Evolutionary conservation across 2,113 vertebrate species (phyloP).

Genomic region (Paramisgurnus dabryanus): DNA sequence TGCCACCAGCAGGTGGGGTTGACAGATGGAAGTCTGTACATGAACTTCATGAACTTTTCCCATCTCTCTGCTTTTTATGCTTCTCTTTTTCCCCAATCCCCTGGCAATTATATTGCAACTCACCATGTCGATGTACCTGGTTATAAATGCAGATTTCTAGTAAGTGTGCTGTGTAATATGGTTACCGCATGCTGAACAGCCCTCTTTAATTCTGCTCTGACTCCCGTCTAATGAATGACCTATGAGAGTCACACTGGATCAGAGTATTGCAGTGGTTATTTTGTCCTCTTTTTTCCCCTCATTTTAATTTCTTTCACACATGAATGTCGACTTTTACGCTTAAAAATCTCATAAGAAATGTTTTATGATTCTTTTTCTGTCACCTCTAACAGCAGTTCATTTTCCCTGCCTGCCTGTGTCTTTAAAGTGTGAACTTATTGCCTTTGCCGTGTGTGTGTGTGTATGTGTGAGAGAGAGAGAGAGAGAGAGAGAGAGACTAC

Average conservation of each 20-base stretch:
- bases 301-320: conserved; percentile 19
- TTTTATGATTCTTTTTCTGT: conserved; percentile 20
- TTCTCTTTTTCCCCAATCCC: conserved; percentile 28
- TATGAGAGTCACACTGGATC: not conserved
- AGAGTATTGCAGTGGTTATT: conserved; percentile 19
- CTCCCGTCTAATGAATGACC: conserved; percentile 31
- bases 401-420: not conserved
- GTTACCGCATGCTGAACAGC: conserved; percentile 28
- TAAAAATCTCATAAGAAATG: conserved; percentile 16
- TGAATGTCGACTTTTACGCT: conserved; percentile 38
- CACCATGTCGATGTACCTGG: conserved; percentile 18
- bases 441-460: not conserved
- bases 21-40: conserved; percentile 59
- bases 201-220: conserved; percentile 43
- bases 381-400: conserved; percentile 19
- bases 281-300: conserved; percentile 46
- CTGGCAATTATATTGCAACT: conserved; percentile 7
- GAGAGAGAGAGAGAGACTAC: not conserved
- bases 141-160: conserved; percentile 48
- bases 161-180: conserved; percentile 34
- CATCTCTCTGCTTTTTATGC: conserved; percentile 8
- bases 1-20: conserved; percentile 57
- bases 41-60: conserved; percentile 41
- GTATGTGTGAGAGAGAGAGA: too few species aligned
- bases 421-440: not conserved